Evolutionary conservation across 2,113 vertebrate genomes (phyloP).

Genomic region (Apodemus speciosus): DNA sequence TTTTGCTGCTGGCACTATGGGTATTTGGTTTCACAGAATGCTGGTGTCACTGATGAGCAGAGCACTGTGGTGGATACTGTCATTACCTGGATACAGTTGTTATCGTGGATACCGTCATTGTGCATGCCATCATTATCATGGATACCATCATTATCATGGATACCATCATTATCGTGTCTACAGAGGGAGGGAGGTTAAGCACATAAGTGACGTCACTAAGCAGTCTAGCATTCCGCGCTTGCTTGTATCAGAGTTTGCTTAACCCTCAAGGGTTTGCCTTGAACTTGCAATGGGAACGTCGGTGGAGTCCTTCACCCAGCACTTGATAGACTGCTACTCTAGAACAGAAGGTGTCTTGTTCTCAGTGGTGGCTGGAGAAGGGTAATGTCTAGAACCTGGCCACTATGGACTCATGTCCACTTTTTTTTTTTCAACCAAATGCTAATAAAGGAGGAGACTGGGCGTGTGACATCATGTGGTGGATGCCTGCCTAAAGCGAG

Average conservation of each 20-base stretch:
- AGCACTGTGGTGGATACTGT: not conserved
- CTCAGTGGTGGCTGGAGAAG: fast-evolving
- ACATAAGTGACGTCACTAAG: not conserved
- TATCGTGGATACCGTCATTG: too few species aligned
- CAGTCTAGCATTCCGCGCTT: not conserved
- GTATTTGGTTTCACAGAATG: not conserved
- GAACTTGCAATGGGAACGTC: not conserved
- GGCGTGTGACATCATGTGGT: not conserved
- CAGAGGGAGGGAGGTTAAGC: not conserved
- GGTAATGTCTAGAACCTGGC: not conserved
- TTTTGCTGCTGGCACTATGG: not conserved
- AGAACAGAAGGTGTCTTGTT: not conserved
- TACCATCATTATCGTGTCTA: not conserved
- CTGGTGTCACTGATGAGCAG: not conserved
- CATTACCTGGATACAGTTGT: too few species aligned
- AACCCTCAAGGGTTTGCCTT: not conserved
- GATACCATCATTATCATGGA: too few species aligned
- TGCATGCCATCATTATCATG: too few species aligned
- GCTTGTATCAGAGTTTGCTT: not conserved
- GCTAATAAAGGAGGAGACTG: not conserved
- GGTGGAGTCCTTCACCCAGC: not conserved
- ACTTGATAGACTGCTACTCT: not conserved
- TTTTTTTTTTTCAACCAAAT: too few species aligned
- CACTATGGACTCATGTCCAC: too few species aligned
- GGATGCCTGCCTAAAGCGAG: not conserved